These are phyloP conservation scores for Sphenopsis melanotis DNA, from an alignment of 2,797 vertebrate species.

Conservation along the genomic window DNA sequence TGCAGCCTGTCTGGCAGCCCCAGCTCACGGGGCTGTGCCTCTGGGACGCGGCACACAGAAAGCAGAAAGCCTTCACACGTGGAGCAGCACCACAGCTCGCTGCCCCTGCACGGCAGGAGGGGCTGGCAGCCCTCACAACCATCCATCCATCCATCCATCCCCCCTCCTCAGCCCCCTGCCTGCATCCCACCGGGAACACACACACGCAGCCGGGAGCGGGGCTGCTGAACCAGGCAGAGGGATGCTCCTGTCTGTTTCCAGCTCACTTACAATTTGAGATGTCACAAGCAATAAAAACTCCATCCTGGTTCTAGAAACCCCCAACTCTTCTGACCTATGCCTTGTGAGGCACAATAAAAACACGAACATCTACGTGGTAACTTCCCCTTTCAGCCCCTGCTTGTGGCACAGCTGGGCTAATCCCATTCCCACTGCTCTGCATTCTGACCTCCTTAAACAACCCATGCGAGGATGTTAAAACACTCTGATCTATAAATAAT, in stretches of 20 bases:
- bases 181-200: background rate
- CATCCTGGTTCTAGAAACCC: background rate
- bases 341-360: background rate
- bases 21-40: background rate
- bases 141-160: background rate
- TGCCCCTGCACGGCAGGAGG: background rate
- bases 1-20: background rate
- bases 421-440: background rate
- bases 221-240: background rate
- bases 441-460: constrained; percentile 33
- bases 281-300: background rate
- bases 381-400: background rate
- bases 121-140: background rate
- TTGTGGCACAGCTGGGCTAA: constrained; percentile 33
- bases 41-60: background rate
- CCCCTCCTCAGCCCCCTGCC: background rate
- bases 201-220: background rate
- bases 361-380: background rate
- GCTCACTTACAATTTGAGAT: background rate
- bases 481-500: constrained; percentile 59
- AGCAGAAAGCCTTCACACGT: background rate
- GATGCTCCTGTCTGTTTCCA: background rate
- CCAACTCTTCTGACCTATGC: background rate
- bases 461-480: constrained; percentile 15
- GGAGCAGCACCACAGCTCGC: background rate